Evolutionary conservation across 2,113 vertebrate species (phyloP).

Genomic region (Cettia cetti): DNA sequence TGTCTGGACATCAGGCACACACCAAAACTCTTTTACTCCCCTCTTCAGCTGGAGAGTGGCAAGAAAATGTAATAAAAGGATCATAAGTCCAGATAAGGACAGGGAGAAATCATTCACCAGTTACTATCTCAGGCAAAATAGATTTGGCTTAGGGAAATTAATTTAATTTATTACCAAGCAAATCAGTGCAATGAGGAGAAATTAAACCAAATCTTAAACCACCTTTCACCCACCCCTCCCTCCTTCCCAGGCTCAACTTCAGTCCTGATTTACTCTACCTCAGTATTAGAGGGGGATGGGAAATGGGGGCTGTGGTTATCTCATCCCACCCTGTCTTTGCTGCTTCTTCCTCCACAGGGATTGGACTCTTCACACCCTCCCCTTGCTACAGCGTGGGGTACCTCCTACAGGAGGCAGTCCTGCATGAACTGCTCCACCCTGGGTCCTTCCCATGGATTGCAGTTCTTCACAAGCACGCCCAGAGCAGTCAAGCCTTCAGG

Average conservation of each 20-base stretch:
- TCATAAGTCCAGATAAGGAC: background rate
- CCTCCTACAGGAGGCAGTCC: background rate
- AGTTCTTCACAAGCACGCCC: background rate
- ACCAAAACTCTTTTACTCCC: background rate
- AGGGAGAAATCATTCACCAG: background rate
- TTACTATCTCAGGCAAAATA: background rate
- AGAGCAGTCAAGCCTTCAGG: accelerated
- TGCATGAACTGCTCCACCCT: background rate
- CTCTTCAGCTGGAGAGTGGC: background rate
- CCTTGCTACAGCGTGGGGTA: accelerated
- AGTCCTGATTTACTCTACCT: background rate
- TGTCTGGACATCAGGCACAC: too few species aligned
- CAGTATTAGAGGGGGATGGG: too few species aligned
- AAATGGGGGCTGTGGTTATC: background rate
- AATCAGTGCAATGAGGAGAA: background rate
- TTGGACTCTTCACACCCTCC: too few species aligned
- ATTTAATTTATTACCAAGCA: background rate
- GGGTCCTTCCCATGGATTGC: background rate
- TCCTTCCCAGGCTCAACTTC: background rate
- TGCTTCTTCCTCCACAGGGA: background rate
- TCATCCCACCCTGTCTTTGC: accelerated
- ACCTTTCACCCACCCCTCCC: background rate
- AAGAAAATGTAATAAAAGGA: background rate
- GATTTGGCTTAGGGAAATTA: background rate
- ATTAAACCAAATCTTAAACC: background rate